Evolutionary conservation across 2,888 invertebrate genomes (phyloP).

Genomic region (Harpagoxenus sublaevis): DNA sequence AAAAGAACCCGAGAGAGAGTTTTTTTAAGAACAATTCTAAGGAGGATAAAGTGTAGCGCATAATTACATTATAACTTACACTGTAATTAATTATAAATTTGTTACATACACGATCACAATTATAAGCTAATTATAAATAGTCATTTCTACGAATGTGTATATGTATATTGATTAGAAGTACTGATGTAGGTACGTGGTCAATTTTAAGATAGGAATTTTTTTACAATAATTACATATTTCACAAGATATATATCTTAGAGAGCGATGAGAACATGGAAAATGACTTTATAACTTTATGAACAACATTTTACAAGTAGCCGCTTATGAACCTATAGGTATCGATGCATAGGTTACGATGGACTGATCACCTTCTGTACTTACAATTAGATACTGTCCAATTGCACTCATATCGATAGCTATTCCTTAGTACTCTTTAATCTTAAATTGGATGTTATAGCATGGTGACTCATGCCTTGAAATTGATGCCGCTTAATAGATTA

Average conservation of each 20-base stretch:
- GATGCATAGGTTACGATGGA: conserved; percentile 33
- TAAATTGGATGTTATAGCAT: background rate
- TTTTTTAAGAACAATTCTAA: conserved; percentile 2
- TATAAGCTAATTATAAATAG: background rate
- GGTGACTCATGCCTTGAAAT: conserved; percentile 34
- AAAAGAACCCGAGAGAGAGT: background rate
- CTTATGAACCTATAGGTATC: conserved; percentile 25
- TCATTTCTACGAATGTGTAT: background rate
- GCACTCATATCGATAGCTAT: conserved; percentile 11
- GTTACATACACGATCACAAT: background rate
- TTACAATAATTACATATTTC: background rate
- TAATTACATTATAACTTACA: background rate
- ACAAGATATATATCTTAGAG: background rate
- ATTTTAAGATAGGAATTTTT: background rate
- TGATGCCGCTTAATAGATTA: conserved; percentile 41
- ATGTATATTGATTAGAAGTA: background rate
- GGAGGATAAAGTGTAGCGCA: background rate
- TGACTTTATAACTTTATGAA: background rate
- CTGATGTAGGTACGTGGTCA: too few species aligned
- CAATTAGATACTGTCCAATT: background rate
- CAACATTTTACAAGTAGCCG: conserved; percentile 16
- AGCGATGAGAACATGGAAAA: conserved; percentile 25
- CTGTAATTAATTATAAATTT: background rate
- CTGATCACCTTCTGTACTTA: background rate
- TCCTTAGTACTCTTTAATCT: background rate